phyloP scores from a whole-genome alignment of 2,888 invertebrate species.

The Eurytoma californica region DNA sequence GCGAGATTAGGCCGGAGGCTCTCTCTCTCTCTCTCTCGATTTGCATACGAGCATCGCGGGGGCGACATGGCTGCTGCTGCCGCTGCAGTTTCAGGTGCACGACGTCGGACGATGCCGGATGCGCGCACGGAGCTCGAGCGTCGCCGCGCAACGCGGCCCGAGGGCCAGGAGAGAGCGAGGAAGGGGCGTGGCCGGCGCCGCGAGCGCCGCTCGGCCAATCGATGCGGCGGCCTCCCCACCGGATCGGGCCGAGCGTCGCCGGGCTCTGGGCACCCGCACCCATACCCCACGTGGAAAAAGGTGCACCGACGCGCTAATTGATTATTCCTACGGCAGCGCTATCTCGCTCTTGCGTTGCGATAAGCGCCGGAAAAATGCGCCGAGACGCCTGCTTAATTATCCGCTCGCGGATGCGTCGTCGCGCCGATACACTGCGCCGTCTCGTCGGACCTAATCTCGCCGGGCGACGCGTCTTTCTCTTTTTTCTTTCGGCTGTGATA shows the following conservation, averaged over 20 bases:
- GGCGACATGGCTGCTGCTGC: background rate
- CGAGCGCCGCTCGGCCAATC: constrained; percentile 68
- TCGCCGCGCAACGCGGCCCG: constrained; percentile 42
- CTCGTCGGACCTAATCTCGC: no score
- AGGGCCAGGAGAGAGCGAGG: background rate
- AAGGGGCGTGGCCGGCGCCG: constrained; percentile 61
- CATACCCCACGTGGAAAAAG: constrained; percentile 32
- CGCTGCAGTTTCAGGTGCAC: constrained; percentile 58
- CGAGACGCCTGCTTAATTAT: no score
- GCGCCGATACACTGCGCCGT: no score
- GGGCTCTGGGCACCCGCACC: constrained; percentile 16
- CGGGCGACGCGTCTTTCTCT: no score
- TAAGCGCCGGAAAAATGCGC: no score
- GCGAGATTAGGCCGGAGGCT: constrained; percentile 51
- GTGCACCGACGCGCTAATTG: background rate
- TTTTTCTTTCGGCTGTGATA: no score
- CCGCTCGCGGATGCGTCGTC: no score
- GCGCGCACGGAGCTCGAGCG: constrained; percentile 49
- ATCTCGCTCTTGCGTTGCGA: constrained; percentile 35
- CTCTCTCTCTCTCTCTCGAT: constrained; percentile 20
- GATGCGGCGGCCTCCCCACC: constrained; percentile 68
- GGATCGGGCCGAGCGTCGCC: background rate
- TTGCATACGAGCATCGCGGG: constrained; percentile 57
- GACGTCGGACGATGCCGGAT: background rate
- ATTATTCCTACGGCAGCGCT: constrained; percentile 42